Evolutionary conservation across 2,888 invertebrate genomes (phyloP), one percentile per base, ranked within the genome.

Genomic region (Galerucella pusilla): DNA sequence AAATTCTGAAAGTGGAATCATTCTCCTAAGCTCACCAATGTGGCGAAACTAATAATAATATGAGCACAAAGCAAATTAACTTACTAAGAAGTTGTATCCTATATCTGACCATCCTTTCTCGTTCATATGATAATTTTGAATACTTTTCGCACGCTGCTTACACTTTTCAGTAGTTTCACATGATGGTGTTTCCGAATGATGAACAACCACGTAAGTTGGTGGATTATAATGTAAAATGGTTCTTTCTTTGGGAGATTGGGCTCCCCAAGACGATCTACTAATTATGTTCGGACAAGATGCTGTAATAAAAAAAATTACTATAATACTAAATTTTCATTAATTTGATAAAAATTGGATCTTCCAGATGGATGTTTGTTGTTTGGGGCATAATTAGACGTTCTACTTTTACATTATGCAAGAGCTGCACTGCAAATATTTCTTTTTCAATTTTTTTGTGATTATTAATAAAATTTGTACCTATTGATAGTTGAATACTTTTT

Each of bases 231-330:
- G 11, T 66, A 80, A 71, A 2, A 84, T 79, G 70, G 78, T 65
- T 2, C 68, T 16, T 14, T 73, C 10, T 71, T 77, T 82, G 2
- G 87, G 81, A 2, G 87, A 77, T 14, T 77, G 2, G 12, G 89
- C 89, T n/a, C 86, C 87, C 89, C 89, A 90, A 80, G 85, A 80
- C 11, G 80, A 61, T 77, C 89, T 84, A 2, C 81, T 80, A 65
- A 89, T 85, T 69, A 88, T 87, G 4, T 79, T 84, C 2, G 85
- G 86, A 49, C 80, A 80, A 28, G 54, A 81, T 64, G 77, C 81
- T 82, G 35, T 11, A 76, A 76, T 14, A 46, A 66, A 69, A 28
- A 46, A 46, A 11, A 46, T 46, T 46, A 46, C 46, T 11, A 46
- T 12, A 46, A 12, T 46, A 10, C 10, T 1, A 9, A 0, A 20